These are phyloP conservation scores for Pseudorectes ferrugineus DNA, from an alignment of 2,113 vertebrate genomes.

Conservation along the genomic window DNA sequence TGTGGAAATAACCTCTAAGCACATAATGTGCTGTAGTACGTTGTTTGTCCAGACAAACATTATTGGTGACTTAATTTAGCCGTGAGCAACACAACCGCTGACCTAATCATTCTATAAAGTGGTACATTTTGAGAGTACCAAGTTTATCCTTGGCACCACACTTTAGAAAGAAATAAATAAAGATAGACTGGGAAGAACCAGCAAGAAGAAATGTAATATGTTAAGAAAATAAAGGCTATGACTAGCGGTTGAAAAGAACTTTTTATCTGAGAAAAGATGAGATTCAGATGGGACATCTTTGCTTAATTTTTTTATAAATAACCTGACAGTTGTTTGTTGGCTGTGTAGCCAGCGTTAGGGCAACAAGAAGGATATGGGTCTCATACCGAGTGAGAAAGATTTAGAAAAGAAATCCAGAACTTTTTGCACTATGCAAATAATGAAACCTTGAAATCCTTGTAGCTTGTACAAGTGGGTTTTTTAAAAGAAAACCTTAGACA, in stretches of 20 bases:
- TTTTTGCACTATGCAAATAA: neutral
- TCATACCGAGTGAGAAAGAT: neutral
- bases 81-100: neutral
- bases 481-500: neutral
- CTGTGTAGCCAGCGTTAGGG: neutral
- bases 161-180: neutral
- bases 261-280: neutral
- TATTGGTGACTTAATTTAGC: neutral
- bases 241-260: neutral
- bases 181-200: neutral
- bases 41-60: neutral
- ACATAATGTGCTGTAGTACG: neutral
- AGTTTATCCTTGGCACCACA: neutral
- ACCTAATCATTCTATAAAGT: neutral
- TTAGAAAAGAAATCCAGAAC: neutral
- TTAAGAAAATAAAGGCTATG: neutral
- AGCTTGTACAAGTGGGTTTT: neutral
- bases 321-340: neutral
- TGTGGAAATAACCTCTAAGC: neutral
- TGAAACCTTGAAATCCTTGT: neutral
- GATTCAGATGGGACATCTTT: neutral
- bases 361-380: neutral
- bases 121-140: neutral
- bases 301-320: neutral
- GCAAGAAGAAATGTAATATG: neutral